Evolutionary conservation across 2,888 invertebrate genomes (phyloP).

Genomic region (Deilephila elpenor): DNA sequence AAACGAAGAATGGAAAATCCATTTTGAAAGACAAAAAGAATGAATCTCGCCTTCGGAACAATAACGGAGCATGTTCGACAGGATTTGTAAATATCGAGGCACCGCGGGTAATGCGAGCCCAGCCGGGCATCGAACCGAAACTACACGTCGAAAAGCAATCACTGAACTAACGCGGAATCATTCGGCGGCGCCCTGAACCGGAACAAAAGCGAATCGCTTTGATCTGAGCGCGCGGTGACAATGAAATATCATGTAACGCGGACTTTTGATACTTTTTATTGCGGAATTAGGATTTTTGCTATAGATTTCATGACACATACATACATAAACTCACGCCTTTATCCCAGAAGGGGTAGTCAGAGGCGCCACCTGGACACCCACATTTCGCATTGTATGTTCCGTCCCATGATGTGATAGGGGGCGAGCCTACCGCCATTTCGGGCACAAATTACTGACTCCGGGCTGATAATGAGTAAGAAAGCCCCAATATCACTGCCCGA

Average conservation of each 20-base stretch:
- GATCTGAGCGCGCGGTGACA: slow-evolving; percentile 59
- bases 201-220: slow-evolving; percentile 79
- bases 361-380: too few species aligned
- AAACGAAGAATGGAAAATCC: slow-evolving; percentile 24
- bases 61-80: slow-evolving; percentile 24
- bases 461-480: too few species aligned
- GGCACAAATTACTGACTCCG: too few species aligned
- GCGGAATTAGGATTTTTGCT: slow-evolving; percentile 30
- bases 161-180: slow-evolving; percentile 71
- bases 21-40: slow-evolving; percentile 25
- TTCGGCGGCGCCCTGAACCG: slow-evolving; percentile 66
- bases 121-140: slow-evolving; percentile 54
- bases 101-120: slow-evolving; percentile 29
- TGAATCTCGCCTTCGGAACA: slow-evolving; percentile 26
- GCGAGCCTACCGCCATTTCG: too few species aligned
- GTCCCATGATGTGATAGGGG: too few species aligned
- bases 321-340: too few species aligned
- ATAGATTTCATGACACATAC: too few species aligned
- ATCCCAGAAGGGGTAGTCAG: too few species aligned
- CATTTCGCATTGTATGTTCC: too few species aligned
- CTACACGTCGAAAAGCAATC: slow-evolving; percentile 73
- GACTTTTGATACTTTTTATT: slow-evolving; percentile 35
- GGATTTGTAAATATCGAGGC: slow-evolving; percentile 32
- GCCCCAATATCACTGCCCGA: too few species aligned
- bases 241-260: slow-evolving; percentile 38